Conservation (phyloP, 2,113 vertebrate species). For the Mirza zaza region DNA sequence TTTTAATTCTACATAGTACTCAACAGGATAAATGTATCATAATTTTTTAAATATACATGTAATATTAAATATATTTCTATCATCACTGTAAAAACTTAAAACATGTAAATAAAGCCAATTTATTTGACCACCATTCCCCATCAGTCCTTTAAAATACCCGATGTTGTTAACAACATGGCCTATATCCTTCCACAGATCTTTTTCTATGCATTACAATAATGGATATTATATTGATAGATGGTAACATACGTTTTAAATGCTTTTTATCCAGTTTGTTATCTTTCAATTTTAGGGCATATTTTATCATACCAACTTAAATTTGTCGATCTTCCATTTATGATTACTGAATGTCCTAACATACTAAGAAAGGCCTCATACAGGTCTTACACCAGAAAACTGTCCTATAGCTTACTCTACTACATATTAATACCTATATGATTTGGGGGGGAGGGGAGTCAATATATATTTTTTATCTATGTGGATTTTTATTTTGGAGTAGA, state of each 20-base stretch:
- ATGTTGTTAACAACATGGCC: neutral
- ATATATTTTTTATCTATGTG: neutral
- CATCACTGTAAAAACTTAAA: neutral
- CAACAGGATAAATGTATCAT: neutral
- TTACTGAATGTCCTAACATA: neutral
- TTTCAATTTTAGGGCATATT: neutral
- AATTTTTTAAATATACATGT: neutral
- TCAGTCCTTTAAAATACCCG: neutral
- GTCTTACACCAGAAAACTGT: neutral
- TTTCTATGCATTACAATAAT: neutral
- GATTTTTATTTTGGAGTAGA: neutral
- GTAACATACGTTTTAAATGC: neutral
- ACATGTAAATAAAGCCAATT: neutral
- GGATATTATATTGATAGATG: neutral
- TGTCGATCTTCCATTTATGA: neutral
- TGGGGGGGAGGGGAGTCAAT: neutral
- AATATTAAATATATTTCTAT: neutral
- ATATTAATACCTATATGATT: neutral
- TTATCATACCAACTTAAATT: neutral
- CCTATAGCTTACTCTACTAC: neutral
- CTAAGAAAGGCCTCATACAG: neutral
- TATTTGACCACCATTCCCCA: neutral
- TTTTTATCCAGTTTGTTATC: neutral
- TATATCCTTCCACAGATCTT: neutral
- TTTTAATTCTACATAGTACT: neutral